phyloP scores from a whole-genome alignment of 2,113 vertebrate species.

The Takifugu flavidus region DNA sequence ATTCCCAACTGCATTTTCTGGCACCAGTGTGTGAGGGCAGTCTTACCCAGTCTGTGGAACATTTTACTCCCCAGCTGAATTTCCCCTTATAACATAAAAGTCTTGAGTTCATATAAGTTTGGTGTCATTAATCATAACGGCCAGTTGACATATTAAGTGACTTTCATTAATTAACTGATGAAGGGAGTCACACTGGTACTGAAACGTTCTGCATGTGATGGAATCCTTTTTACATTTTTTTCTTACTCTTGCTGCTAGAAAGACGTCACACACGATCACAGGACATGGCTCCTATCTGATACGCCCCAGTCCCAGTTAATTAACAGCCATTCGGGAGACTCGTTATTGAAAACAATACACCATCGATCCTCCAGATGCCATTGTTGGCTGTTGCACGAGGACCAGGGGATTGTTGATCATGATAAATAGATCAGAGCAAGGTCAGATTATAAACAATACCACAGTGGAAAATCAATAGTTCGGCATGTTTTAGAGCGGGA shows the following conservation, averaged over 20 bases:
- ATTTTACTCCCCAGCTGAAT: no score
- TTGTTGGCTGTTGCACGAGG: constrained; percentile 33
- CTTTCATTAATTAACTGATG: background rate
- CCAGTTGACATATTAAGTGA: background rate
- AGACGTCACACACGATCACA: background rate
- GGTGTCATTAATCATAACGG: background rate
- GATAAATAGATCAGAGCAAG: constrained; percentile 28
- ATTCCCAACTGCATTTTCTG: no score
- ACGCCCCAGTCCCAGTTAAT: constrained; percentile 17
- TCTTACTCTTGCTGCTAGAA: background rate
- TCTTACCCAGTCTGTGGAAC: no score
- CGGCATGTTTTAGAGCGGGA: background rate
- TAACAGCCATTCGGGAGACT: constrained; percentile 19
- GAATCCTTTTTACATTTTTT: no score
- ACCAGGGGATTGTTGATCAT: constrained; percentile 27
- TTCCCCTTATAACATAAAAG: no score
- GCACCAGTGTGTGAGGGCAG: background rate
- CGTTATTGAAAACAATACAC: constrained; percentile 37
- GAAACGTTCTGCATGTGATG: no score
- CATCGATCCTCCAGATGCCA: constrained; percentile 38
- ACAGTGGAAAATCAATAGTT: background rate
- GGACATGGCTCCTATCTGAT: constrained; percentile 5
- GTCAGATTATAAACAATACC: constrained; percentile 19
- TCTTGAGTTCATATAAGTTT: background rate
- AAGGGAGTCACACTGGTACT: background rate